phyloP scores from a whole-genome alignment of 1,140 invertebrate genomes.

The Aricia agestis region DNA sequence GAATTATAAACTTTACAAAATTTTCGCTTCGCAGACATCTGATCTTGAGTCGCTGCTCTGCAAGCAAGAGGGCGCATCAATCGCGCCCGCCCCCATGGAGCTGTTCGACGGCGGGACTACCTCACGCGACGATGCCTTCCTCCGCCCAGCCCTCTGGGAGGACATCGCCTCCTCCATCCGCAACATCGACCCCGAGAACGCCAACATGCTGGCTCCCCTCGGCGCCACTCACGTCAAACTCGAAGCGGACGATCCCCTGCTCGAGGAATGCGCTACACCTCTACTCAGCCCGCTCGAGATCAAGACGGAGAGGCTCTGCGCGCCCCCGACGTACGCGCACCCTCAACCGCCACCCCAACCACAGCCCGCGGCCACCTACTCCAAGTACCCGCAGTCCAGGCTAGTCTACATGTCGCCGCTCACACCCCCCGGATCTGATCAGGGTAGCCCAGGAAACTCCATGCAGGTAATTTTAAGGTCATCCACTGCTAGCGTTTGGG shows the following conservation, averaged over 20 bases:
- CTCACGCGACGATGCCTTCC: conserved; percentile 87
- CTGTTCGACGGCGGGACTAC: conserved; percentile 68
- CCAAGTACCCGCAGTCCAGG: conserved; percentile 64
- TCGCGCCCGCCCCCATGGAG: conserved; percentile 69
- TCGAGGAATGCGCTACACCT: conserved; percentile 77
- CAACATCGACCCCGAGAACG: conserved; percentile 91
- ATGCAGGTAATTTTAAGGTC: conserved; percentile 60
- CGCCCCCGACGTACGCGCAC: conserved; percentile 66
- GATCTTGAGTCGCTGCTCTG: conserved; percentile 74
- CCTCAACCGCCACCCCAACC: conserved; percentile 62
- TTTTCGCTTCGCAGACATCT: conserved; percentile 58
- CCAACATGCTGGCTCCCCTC: conserved; percentile 85
- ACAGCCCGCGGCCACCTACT: conserved; percentile 56
- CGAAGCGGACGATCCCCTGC: conserved; percentile 82
- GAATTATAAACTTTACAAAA: too few species aligned
- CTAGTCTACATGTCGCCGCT: conserved; percentile 87
- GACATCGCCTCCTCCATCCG: conserved; percentile 92
- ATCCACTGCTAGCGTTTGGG: conserved; percentile 43
- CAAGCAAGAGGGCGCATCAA: conserved; percentile 68
- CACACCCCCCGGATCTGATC: conserved; percentile 89
- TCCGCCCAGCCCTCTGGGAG: conserved; percentile 90
- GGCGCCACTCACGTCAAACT: conserved; percentile 82
- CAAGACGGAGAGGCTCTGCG: conserved; percentile 81
- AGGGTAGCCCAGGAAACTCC: conserved; percentile 83
- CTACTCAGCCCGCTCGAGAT: conserved; percentile 84